These are phyloP conservation scores for Coelogynopora nodosa DNA, from an alignment of 2,888 invertebrate species.

Conservation along the genomic window DNA sequence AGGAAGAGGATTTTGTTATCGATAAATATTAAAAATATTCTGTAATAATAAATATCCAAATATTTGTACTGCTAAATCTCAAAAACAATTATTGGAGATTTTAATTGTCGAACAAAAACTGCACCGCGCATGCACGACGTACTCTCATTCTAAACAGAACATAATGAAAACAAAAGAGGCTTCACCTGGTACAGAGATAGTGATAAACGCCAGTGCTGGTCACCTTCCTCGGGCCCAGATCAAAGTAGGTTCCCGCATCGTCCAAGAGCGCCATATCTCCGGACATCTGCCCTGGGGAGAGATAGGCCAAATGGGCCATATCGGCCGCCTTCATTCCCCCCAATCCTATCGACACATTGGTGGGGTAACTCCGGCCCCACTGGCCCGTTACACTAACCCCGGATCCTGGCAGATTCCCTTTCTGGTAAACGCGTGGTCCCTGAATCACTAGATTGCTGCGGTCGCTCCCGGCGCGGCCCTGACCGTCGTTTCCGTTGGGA, in stretches of 20 bases:
- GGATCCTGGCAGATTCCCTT: conserved; percentile 47
- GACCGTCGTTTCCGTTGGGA: conserved; percentile 58
- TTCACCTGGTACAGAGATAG: conserved; percentile 54
- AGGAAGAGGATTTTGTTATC: too few relatives aligned
- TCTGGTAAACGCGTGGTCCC: conserved; percentile 52
- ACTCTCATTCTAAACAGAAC: too few relatives aligned
- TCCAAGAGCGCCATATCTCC: conserved; percentile 50
- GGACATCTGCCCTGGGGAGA: conserved; percentile 50
- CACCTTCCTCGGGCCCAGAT: conserved; percentile 56
- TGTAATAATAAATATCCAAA: too few relatives aligned
- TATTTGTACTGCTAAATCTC: too few relatives aligned
- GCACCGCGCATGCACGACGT: too few relatives aligned
- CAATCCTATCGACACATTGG: conserved; percentile 48
- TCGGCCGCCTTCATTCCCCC: conserved; percentile 51
- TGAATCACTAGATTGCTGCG: conserved; percentile 58
- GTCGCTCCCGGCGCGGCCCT: conserved; percentile 58
- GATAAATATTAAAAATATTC: too few relatives aligned
- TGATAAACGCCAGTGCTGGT: conserved; percentile 54
- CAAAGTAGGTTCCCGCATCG: conserved; percentile 60
- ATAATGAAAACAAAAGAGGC: neutral
- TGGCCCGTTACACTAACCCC: conserved; percentile 48
- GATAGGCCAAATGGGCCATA: conserved; percentile 53
- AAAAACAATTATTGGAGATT: too few relatives aligned
- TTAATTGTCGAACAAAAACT: too few relatives aligned
- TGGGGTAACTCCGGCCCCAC: conserved; percentile 57